Percentiles rank a stretch among this genome's conserved stretches.
phyloP scores from a whole-genome alignment of 2,888 invertebrate species.

The Andrena praecox region DNA sequence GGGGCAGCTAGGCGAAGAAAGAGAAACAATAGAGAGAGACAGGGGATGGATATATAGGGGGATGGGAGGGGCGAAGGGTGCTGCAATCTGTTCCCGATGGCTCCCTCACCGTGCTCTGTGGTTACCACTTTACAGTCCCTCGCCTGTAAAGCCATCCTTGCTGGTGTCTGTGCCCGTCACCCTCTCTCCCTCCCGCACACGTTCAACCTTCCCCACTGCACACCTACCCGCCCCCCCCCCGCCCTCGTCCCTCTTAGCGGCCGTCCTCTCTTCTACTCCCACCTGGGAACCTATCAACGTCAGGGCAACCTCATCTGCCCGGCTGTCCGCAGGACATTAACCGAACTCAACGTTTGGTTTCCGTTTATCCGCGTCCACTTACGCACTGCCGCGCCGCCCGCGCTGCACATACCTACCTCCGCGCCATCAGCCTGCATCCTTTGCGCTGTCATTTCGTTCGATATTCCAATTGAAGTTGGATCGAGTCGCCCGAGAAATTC shows the following conservation, averaged over 20 bases:
- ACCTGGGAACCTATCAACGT: constrained; percentile 80
- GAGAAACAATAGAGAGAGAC: constrained; percentile 45
- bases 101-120: constrained; percentile 76
- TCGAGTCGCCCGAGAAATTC: constrained; percentile 22
- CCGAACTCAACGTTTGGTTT: constrained; percentile 81
- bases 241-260: constrained; percentile 23
- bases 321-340: constrained; percentile 81
- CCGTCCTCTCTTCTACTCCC: constrained; percentile 53
- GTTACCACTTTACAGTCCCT: constrained; percentile 80
- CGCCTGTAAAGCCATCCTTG: constrained; percentile 72
- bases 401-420: constrained; percentile 49
- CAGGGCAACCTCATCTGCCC: constrained; percentile 81
- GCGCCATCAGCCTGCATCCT: constrained; percentile 53
- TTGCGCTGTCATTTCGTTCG: constrained; percentile 58
- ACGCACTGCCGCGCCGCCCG: constrained; percentile 56
- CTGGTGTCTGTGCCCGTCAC: constrained; percentile 40
- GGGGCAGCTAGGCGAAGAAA: constrained; percentile 52
- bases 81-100: constrained; percentile 82
- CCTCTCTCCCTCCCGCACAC: neutral
- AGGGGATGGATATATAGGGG: neutral
- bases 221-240: constrained; percentile 25
- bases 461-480: constrained; percentile 55
- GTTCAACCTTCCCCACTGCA: constrained; percentile 30
- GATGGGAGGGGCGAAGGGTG: constrained; percentile 62
- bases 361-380: constrained; percentile 70